A percentile compares a stretch with the other conserved stretches of the same genome.
Conservation (phyloP, 2,888 invertebrate genomes). For the Orchestes rusci region DNA sequence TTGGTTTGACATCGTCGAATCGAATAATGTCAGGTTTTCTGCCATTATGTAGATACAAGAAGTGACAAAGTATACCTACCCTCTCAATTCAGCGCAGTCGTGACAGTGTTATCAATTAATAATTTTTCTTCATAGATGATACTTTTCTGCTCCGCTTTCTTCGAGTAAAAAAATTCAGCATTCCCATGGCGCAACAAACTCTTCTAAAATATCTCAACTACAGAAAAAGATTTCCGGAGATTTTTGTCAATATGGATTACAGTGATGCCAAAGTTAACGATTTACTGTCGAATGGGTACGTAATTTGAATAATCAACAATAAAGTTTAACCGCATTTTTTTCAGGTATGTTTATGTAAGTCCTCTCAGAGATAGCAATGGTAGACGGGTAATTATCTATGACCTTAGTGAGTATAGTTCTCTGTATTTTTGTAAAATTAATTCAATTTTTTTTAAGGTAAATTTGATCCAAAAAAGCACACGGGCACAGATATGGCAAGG, state of each 20-base stretch:
- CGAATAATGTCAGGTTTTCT: too few species aligned
- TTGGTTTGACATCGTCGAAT: too few species aligned
- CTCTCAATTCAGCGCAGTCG: too few species aligned
- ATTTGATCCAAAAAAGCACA: slow-evolving; percentile 60
- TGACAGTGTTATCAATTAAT: too few species aligned
- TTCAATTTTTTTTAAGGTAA: slow-evolving; percentile 47
- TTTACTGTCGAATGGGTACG: slow-evolving; percentile 60
- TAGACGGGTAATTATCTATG: slow-evolving; percentile 60
- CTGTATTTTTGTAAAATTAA: neutral
- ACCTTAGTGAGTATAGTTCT: slow-evolving; percentile 28
- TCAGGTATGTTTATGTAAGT: slow-evolving; percentile 65
- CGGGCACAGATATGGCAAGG: slow-evolving; percentile 62
- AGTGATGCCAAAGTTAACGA: slow-evolving; percentile 54
- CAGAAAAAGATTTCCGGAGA: slow-evolving; percentile 59
- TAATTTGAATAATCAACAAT: neutral
- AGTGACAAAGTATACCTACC: too few species aligned
- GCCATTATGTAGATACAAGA: too few species aligned
- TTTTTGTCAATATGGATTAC: slow-evolving; percentile 59
- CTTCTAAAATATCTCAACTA: slow-evolving; percentile 71
- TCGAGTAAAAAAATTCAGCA: slow-evolving; percentile 69
- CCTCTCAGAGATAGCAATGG: slow-evolving; percentile 67
- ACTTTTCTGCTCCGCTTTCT: slow-evolving; percentile 67
- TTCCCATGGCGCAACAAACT: slow-evolving; percentile 71
- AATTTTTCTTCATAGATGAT: slow-evolving; percentile 63
- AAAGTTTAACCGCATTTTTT: slow-evolving; percentile 22